Evolutionary conservation across 2,113 vertebrate genomes (phyloP).

Genomic region (Helogale parvula): DNA sequence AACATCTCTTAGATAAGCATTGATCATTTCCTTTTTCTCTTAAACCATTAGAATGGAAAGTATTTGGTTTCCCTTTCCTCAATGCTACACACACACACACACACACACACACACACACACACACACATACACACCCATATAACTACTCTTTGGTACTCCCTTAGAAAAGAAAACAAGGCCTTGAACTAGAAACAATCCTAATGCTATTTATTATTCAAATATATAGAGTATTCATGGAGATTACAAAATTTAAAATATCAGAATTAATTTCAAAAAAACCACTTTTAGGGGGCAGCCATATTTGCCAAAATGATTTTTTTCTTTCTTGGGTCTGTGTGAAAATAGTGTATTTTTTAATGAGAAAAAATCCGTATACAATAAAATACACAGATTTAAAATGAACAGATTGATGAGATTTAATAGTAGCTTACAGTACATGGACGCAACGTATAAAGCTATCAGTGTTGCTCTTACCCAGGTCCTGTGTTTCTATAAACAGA

Average conservation of each 20-base stretch:
- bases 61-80: background rate
- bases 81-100: background rate
- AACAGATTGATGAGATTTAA: background rate
- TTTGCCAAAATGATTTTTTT: background rate
- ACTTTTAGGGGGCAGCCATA: background rate
- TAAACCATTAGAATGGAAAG: background rate
- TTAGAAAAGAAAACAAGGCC: background rate
- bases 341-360: background rate
- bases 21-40: constrained; percentile 26
- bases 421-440: background rate
- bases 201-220: background rate
- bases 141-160: background rate
- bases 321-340: background rate
- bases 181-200: background rate
- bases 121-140: background rate
- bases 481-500: background rate
- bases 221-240: background rate
- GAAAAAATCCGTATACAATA: background rate
- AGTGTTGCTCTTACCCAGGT: background rate
- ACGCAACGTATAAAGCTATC: background rate
- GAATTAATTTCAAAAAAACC: background rate
- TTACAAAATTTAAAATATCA: background rate
- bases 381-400: background rate
- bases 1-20: background rate
- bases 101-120: background rate